phyloP scores from a whole-genome alignment of 2,797 vertebrate species.

The Knipowitschia caucasica region DNA sequence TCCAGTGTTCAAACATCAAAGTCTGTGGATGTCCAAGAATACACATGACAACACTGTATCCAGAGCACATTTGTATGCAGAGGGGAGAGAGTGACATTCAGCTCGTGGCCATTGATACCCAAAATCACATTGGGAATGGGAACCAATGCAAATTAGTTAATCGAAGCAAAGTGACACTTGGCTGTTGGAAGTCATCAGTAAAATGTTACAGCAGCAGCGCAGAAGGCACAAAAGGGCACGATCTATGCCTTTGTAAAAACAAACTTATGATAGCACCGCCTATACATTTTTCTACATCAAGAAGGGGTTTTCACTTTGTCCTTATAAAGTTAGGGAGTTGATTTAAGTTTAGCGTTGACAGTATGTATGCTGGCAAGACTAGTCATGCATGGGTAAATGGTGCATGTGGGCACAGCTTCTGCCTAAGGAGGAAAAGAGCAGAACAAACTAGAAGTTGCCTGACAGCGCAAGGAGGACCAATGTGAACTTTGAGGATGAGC shows the following conservation, averaged over 20 bases:
- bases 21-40: constrained; percentile 66
- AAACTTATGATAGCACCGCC: constrained; percentile 2
- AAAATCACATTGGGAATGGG: constrained; percentile 56
- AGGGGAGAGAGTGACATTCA: constrained; percentile 65
- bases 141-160: constrained; percentile 68
- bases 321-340: background rate
- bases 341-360: constrained; percentile 6
- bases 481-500: constrained; percentile 58
- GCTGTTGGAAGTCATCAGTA: constrained; percentile 60
- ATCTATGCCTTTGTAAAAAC: constrained; percentile 14
- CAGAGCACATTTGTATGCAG: constrained; percentile 66
- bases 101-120: constrained; percentile 60
- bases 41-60: constrained; percentile 60
- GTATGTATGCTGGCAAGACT: constrained; percentile 5
- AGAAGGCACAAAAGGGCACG: constrained; percentile 47
- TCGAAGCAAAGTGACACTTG: constrained; percentile 66
- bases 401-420: constrained; percentile 30
- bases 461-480: constrained; percentile 54
- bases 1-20: constrained; percentile 48
- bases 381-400: constrained; percentile 8
- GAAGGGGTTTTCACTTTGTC: constrained; percentile 10
- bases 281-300: constrained; percentile 7
- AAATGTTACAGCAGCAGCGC: constrained; percentile 46
- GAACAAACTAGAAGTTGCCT: constrained; percentile 62
- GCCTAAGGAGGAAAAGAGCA: constrained; percentile 54